Evolutionary conservation across 2,888 invertebrate genomes (phyloP), one percentile per base, ranked within the genome.

Genomic region (Diaperis boleti): DNA sequence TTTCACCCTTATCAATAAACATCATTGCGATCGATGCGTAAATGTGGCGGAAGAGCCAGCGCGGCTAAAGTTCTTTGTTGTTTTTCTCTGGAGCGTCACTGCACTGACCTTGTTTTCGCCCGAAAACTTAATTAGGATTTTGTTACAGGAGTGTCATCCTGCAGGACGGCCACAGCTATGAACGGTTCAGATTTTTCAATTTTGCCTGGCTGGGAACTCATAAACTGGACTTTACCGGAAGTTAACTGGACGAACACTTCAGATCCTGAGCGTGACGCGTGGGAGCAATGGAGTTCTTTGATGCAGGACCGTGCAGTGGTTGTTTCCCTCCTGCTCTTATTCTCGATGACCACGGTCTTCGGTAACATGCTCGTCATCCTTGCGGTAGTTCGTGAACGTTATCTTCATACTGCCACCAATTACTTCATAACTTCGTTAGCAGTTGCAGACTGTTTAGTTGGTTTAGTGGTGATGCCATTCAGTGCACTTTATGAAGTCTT

Each of bases 401-500:
- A 97, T 76, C 86, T 99, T 3, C 95, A 98, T 79, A 97, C 97
- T 6, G 95, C 98, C 5, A 98, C 98, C 4, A 98, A 98, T 82
- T 98, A 97, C 79, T 95, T 98, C 80, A 95, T 98, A 66, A 96
- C 97, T 6, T 98, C 98, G 8, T 83, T 98, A 66, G 98, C 98
- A 0, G 94, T 96, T 15, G 98, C 98, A 0, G 98, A 98, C 80
- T 95, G 97, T 73, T 85, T 98, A 39, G 97, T 98, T 2, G 98
- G 98, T 0, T 84, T 96, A 45, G 94, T 98, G 2, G 98, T 99
- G 47, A 98, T 98, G 98, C 98, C 98, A 0, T 96, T 98, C 81
- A 94, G 94, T 66, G 95, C 95, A 0, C 85, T 95, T 8, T 94
- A 95, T 78, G 95, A 96, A 82, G 92, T 94, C 8, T 83, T 94